These are phyloP conservation scores for sheep (Ovis aries) DNA, from an alignment of 2,113 vertebrate genomes.

Conservation along the genomic window ARS-UI_Ramb_v3.0 NC_056055.1:210170001-210170500, in stretches of 20 bases:
- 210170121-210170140: not conserved
- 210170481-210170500: not conserved
- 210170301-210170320: not conserved
- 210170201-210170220: not conserved
- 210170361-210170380: not conserved
- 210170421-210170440: not conserved
- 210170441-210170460: no score
- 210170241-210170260: not conserved
- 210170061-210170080: not conserved
- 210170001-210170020: not conserved
- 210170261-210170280: not conserved
- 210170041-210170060: not conserved
- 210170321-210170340: not conserved
- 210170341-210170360: not conserved
- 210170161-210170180: not conserved
- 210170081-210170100: not conserved
- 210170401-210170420: not conserved
- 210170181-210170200: not conserved
- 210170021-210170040: not conserved
- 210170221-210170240: not conserved
- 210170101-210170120: not conserved
- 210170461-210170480: not conserved
- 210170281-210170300: not conserved
- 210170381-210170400: not conserved
- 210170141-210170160: not conserved